Base-by-base conservation (phyloP, 2,888 invertebrate species). In the Globia sparganii region DNA sequence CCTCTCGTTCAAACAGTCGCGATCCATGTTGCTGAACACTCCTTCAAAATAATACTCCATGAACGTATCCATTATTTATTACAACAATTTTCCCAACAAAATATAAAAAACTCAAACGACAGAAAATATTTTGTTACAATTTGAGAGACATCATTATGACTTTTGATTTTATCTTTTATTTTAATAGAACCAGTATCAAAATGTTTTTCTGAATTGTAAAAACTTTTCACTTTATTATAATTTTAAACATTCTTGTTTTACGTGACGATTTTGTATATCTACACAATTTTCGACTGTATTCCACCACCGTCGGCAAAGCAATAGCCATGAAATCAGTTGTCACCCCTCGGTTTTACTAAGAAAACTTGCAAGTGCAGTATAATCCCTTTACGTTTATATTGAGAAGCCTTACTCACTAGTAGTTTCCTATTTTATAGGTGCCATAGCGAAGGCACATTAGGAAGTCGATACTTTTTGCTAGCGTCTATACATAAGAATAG, bases 11-110 rank as follows among this genome's bases (percentile, higher is more conserved):
- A 98, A 96, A 86, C 97, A 97, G 93, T 98, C 98, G 18, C 98
- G 97, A 72, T 98, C 97, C 91, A 98, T 95, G 87, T 97, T 97
- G 86, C 97, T 95, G 91, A 98, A 98, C 67, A 98, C 97, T 91
- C 97, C 97, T 86, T 98, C 98, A 90, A 98, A 98, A 95, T 98
- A 98, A 91, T 97, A 98, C 86, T 98, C 98, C 94, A 98, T 97
- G 87, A 98, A 97, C 84, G 97, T 97, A 93, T 98, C 98, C 98
- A 98, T 98, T 79, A 73, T 87, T n/a, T 49, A 61, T 21, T 68
- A 78, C 76, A 75, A 76, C 28, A 81, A 76, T 81, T 82, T 83
- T 37, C 11, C 18, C 34, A 66, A 61, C 65, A 62, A 74, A 40
- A 43, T 28, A 11, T 43, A 43, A 53, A 43, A 58, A 59, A n/a